These are phyloP conservation scores for Trissolcus japonicus DNA, from an alignment of 2,888 invertebrate genomes.

Conservation along the genomic window DNA sequence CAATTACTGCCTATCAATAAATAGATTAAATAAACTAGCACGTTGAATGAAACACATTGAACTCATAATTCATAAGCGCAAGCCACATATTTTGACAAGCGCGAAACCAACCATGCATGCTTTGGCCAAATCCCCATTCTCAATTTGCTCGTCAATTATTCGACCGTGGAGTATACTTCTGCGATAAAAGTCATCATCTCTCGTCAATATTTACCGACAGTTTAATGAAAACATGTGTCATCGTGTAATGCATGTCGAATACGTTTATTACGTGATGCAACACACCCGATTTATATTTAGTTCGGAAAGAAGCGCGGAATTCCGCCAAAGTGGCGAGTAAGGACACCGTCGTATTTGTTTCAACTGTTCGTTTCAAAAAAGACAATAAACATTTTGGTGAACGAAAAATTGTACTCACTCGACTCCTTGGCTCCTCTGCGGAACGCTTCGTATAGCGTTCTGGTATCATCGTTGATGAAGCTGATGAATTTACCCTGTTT, in stretches of 20 bases:
- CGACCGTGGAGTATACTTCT: no score
- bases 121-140: background rate
- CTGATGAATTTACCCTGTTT: constrained; percentile 91
- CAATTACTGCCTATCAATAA: no score
- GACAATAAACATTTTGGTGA: background rate
- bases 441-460: constrained; percentile 93
- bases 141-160: background rate
- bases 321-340: constrained; percentile 42
- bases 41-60: no score
- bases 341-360: constrained; percentile 34
- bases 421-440: constrained; percentile 94
- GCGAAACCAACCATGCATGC: no score
- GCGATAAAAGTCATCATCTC: background rate
- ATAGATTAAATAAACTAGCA: no score
- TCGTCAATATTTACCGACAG: constrained; percentile 25
- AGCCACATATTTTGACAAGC: no score
- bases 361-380: background rate
- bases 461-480: constrained; percentile 90
- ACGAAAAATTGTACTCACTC: constrained; percentile 79
- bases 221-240: constrained; percentile 39
- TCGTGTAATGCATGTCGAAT: constrained; percentile 41
- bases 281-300: constrained; percentile 52
- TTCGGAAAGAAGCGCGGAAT: constrained; percentile 54
- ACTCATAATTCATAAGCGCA: no score
- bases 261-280: constrained; percentile 57